Percentiles rank a stretch among this genome's conserved stretches.
Conservation (phyloP, 2,888 invertebrate species). For the Tanypteryx hageni region DNA sequence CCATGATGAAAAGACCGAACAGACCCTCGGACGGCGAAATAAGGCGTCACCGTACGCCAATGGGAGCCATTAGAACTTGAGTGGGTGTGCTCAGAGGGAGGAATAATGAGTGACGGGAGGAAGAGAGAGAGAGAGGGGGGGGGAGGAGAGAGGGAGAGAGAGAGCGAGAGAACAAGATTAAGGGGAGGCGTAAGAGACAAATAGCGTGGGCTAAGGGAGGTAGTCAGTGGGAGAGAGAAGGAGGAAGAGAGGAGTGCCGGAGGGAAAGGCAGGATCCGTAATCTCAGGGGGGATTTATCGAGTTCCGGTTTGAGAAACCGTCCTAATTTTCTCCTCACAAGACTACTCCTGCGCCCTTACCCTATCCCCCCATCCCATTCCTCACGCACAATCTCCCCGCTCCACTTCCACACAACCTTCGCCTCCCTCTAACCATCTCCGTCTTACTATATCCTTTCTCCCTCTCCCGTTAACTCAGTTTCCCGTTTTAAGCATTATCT, state of each 20-base stretch:
- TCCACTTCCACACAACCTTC: too few species aligned
- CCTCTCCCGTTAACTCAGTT: background rate
- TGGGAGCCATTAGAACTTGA: background rate
- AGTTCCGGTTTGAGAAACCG: slow-evolving; percentile 53
- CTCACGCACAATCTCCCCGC: too few species aligned
- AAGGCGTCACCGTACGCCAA: background rate
- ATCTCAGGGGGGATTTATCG: slow-evolving; percentile 44
- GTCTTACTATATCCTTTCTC: background rate
- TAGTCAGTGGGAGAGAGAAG: slow-evolving; percentile 25
- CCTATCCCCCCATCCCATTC: background rate
- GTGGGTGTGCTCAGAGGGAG: background rate
- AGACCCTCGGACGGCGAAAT: too few species aligned
- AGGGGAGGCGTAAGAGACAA: slow-evolving; percentile 36
- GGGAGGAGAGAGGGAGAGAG: background rate
- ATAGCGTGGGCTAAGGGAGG: slow-evolving; percentile 38
- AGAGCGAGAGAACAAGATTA: slow-evolving; percentile 1
- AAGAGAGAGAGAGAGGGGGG: background rate
- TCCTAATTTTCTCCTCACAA: slow-evolving; percentile 45
- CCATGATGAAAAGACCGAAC: too few species aligned
- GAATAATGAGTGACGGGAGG: background rate
- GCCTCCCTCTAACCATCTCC: too few species aligned
- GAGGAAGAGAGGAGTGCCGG: background rate
- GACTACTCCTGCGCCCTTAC: background rate
- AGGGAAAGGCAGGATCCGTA: slow-evolving; percentile 27
- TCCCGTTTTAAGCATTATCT: background rate